Conservation (phyloP, 2,888 invertebrate genomes). For the Platycheirus rosarum region DNA sequence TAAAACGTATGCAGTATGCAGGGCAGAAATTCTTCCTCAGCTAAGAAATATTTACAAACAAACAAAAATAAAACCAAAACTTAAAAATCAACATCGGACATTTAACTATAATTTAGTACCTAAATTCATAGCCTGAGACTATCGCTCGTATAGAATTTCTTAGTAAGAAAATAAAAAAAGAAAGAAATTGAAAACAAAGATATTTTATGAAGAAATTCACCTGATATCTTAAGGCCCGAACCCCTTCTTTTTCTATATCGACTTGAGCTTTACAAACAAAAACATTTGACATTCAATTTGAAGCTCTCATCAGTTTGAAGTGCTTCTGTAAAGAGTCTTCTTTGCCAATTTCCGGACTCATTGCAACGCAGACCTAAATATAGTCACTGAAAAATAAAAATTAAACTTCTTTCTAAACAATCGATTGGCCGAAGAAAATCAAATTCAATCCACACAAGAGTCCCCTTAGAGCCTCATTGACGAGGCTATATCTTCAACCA, state of each 20-base stretch:
- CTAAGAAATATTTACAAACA: too few species aligned
- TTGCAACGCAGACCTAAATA: neutral
- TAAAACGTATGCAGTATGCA: too few species aligned
- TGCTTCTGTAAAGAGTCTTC: neutral
- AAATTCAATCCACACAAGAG: constrained; percentile 48
- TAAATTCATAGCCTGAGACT: too few species aligned
- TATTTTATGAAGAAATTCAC: neutral
- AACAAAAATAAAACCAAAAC: too few species aligned
- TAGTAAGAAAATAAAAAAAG: too few species aligned
- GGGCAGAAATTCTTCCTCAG: too few species aligned
- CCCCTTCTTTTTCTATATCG: constrained; percentile 39
- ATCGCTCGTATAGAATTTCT: too few species aligned
- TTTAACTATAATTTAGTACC: too few species aligned
- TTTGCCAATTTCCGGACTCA: neutral
- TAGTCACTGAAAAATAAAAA: neutral
- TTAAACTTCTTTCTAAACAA: constrained; percentile 7
- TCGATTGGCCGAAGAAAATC: constrained; percentile 45
- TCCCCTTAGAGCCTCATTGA: constrained; percentile 6
- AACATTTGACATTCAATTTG: constrained; percentile 66
- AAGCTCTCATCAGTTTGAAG: constrained; percentile 50
- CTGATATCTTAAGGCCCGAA: neutral
- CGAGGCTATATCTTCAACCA: too few species aligned
- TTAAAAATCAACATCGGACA: too few species aligned
- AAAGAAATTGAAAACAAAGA: too few species aligned
- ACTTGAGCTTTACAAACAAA: constrained; percentile 59